Base-by-base conservation (phyloP, 2,888 invertebrate genomes). In the Diplolepis rosae region DNA sequence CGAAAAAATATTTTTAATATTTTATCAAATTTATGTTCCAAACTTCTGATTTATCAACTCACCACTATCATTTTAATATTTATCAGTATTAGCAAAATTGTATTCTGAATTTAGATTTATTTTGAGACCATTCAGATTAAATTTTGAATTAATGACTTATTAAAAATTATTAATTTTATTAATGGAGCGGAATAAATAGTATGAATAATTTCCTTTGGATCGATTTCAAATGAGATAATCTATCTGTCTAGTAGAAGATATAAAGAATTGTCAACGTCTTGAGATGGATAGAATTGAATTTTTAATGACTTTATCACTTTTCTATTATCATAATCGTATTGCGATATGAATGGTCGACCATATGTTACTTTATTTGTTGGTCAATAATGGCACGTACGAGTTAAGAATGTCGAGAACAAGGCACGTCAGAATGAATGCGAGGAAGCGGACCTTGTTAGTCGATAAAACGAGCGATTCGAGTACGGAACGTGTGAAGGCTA, bases 381-480 rank as follows among this genome's bases (percentile, higher is more conserved):
- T 35, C 9, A 61, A 61, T 61, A 61, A 61, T 61, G 39, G 61
- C 61, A 61, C 61, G 61, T 42, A 61, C 61, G 39, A 56, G 22
- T 35, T 56, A 22, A 56, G 56, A n/a, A 61, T 61, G 39, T 61
- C 61, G 35, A 61, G 56, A 61, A 61, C n/a, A 61, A 61, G 56
- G 22, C 56, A 32, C 9, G 15, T 27, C 52, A 52, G 52, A 27
- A n/a, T 52, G 24, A 52, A 56, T 56, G 24, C 56, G 74, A 74
- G 78, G 71, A 74, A 77, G 68, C 75, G 74, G 77, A 71, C 72
- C 77, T 76, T 65, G 77, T 72, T 72, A 75, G 75, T 78, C 79
- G 80, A 79, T 79, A 80, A 80, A 80, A 69, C 71, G 70, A 54
- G 68, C 54, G 70, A 70, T 70, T 71, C 73, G 71, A 61, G 70